Evolutionary conservation across 2,113 vertebrate genomes (phyloP).

Genomic region (Xenus cinereus): DNA sequence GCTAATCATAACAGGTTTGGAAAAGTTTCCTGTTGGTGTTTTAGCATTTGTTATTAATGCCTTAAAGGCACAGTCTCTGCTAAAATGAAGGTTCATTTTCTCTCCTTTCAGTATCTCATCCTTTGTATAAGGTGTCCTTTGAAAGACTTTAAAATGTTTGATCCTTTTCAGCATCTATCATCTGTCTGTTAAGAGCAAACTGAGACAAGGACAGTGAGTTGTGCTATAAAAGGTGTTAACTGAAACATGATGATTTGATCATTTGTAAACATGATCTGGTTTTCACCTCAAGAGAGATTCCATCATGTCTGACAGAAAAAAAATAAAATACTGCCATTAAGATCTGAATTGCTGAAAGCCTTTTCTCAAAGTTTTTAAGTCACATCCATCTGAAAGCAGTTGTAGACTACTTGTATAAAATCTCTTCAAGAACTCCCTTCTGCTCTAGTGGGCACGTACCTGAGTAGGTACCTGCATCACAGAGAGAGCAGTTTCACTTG

Average conservation of each 20-base stretch:
- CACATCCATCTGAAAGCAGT: background rate
- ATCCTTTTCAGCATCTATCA: background rate
- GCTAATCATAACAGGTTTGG: background rate
- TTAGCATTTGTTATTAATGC: background rate
- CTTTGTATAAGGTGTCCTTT: background rate
- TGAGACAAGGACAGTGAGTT: background rate
- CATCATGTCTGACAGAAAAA: background rate
- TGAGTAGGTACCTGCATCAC: background rate
- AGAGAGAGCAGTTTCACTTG: background rate
- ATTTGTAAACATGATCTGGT: background rate
- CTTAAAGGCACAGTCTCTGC: background rate
- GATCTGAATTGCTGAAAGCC: background rate
- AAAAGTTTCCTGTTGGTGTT: slow-evolving; percentile 11
- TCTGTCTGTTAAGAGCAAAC: background rate
- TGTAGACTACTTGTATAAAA: background rate
- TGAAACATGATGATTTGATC: background rate
- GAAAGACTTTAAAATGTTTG: background rate
- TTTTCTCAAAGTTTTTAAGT: background rate
- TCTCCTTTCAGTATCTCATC: background rate
- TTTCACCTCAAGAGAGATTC: background rate
- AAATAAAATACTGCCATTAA: background rate
- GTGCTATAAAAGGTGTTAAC: background rate
- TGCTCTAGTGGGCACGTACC: background rate
- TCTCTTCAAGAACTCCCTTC: background rate
- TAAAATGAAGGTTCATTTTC: background rate